A percentile compares a stretch with the other conserved stretches of the same genome.
phyloP scores from a whole-genome alignment of 2,113 vertebrate species.

The Heloderma charlesbogerti region DNA sequence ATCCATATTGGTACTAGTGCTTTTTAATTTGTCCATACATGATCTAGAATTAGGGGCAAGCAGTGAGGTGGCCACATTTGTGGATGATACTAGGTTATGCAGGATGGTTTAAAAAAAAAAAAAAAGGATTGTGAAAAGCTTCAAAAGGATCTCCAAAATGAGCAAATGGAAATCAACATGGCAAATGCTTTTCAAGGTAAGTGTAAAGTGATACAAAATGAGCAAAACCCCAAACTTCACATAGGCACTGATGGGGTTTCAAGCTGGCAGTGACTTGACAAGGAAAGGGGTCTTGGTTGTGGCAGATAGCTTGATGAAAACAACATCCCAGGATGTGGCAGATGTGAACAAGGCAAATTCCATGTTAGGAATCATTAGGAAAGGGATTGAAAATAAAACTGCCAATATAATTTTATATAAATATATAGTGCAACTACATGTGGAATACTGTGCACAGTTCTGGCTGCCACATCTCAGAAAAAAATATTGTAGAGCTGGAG shows the following conservation, averaged over 20 bases:
- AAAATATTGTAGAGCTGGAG: neutral
- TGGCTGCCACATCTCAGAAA: neutral
- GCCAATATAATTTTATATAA: neutral
- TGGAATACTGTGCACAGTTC: neutral
- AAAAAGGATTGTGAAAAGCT: no score
- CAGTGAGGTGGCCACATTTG: neutral
- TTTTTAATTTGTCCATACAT: neutral
- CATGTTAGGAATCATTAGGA: neutral
- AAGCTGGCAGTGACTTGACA: neutral
- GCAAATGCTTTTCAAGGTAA: neutral
- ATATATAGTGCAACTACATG: neutral
- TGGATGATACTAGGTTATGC: neutral
- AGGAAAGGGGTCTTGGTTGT: neutral
- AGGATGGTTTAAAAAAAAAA: neutral
- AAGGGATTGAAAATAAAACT: neutral
- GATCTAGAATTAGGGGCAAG: neutral
- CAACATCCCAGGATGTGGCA: neutral
- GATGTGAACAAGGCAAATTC: neutral
- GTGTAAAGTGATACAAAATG: neutral
- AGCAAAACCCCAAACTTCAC: neutral
- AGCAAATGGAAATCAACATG: neutral
- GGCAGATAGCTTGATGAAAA: neutral
- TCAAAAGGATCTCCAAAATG: neutral
- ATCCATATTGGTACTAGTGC: neutral
- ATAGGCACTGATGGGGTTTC: neutral